Percentiles rank a stretch among this genome's conserved stretches.
Conservation (phyloP, 53 echinoderm and acorn worm genomes). For the Temnopleurus reevesii region DNA sequence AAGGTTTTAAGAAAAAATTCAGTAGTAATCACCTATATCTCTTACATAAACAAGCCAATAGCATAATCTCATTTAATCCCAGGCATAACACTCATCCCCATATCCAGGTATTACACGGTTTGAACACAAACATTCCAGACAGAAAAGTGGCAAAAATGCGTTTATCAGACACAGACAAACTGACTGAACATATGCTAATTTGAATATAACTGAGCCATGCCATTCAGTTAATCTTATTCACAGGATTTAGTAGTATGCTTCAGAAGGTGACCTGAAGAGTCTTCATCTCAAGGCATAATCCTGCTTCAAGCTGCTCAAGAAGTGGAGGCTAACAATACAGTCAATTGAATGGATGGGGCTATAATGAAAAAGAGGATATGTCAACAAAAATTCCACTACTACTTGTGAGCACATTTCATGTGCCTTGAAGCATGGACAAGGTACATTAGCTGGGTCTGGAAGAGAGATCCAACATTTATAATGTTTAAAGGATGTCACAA, state of each 20-base stretch:
- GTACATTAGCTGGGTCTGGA: too few species aligned
- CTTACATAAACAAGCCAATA: not conserved
- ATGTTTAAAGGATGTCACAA: too few species aligned
- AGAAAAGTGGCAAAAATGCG: not conserved
- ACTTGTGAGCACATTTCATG: too few species aligned
- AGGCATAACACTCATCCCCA: not conserved
- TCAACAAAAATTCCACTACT: too few species aligned
- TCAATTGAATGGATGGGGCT: not conserved
- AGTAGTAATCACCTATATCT: too few species aligned
- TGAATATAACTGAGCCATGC: not conserved
- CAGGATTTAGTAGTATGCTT: not conserved
- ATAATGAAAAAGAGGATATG: too few species aligned
- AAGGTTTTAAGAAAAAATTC: too few species aligned
- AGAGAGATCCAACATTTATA: too few species aligned
- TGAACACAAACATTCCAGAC: not conserved
- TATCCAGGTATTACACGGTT: not conserved
- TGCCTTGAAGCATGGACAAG: too few species aligned
- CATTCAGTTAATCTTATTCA: constrained; percentile 1
- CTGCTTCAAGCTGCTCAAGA: not conserved
- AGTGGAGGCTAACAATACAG: not conserved
- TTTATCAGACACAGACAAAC: too few species aligned
- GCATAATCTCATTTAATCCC: not conserved
- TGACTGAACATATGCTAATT: not conserved
- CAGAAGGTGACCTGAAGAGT: not conserved
- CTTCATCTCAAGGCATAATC: not conserved